Conservation (phyloP, 2,888 invertebrate genomes). For the Schizotus pectinicornis region DNA sequence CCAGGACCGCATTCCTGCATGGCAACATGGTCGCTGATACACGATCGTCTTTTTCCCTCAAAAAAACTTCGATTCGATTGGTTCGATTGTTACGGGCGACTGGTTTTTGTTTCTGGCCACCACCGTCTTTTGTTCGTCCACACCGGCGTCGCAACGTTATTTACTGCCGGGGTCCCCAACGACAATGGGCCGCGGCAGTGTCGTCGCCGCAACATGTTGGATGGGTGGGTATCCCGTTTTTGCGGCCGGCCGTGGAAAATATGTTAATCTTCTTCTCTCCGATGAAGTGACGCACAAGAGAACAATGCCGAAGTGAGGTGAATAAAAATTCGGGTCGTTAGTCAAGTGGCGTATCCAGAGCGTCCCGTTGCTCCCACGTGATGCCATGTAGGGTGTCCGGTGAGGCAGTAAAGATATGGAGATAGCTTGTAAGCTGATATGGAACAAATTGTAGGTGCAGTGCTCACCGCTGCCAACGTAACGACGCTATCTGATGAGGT, state of each 20-base stretch:
- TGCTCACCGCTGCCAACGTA: constrained; percentile 48
- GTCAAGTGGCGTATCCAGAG: constrained; percentile 43
- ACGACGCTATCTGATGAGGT: constrained; percentile 53
- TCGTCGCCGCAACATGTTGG: neutral
- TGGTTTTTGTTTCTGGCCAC: constrained; percentile 50
- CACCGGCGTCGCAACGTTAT: constrained; percentile 1
- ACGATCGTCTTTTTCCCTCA: constrained; percentile 1
- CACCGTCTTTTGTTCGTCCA: constrained; percentile 47
- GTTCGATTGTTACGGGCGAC: constrained; percentile 53
- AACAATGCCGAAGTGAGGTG: constrained; percentile 31
- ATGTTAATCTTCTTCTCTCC: constrained; percentile 33
- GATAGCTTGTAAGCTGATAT: constrained; percentile 57
- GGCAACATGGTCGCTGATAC: neutral
- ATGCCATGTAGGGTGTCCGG: constrained; percentile 52
- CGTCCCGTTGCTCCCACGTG: constrained; percentile 46
- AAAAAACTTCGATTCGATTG: constrained; percentile 46
- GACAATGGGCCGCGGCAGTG: constrained; percentile 2
- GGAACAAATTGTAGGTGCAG: constrained; percentile 57
- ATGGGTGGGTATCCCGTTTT: neutral
- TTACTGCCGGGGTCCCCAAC: neutral
- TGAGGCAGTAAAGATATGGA: constrained; percentile 53
- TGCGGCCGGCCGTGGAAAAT: constrained; percentile 24
- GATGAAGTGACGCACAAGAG: constrained; percentile 30
- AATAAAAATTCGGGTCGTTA: constrained; percentile 39
- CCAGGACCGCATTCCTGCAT: constrained; percentile 23